Base-by-base conservation (phyloP, 2,888 invertebrate genomes). In the Nasonia oneida region DNA sequence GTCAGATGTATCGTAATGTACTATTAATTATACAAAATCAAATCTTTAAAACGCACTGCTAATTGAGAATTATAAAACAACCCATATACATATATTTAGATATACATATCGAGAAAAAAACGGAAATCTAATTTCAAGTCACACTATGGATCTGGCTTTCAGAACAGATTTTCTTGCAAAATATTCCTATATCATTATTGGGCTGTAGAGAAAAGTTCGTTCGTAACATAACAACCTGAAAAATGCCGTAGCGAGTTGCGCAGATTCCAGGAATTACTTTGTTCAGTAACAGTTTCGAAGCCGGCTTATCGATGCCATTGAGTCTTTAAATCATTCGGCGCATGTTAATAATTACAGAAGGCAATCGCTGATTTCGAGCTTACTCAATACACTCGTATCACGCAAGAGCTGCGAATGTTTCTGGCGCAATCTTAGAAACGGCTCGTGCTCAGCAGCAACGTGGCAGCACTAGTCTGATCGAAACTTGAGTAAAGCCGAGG, bases 401-500 rank as follows among this genome's bases (percentile, higher is more conserved):
- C 73, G 73, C 73, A n/a, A 73, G 47, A 73, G 23, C 47, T 23
- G 23, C n/a, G 47, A n/a, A 73, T 42, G 73, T 73, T 73, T 73
- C 42, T 42, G 6, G 50, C 47, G 33, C 50, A 75, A 75, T 75
- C 50, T 75, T 75, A 75, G 75, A 75, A 75, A 53, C 75, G 73
- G 47, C 73, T 73, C n/a, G 73, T 39, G 73, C 47, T 23, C 47
- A n/a, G 42, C 39, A 42, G 53, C 75, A 12, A 33, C 67, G 67
- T 29, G 33, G 67, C 67, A 67, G 67, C 33, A 29, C 29, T 67
- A 75, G 75, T 75, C 75, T 89, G 91, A 92, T 91, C 91, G 89
- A 89, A 89, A 90, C 88, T 90, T 88, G 89, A 90, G 90, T 89
- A 90, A 89, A 88, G 90, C 23, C 33, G 50, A 47, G 50, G 86